phyloP scores from a whole-genome alignment of 2,113 vertebrate species.

The Carollia perspicillata region DNA sequence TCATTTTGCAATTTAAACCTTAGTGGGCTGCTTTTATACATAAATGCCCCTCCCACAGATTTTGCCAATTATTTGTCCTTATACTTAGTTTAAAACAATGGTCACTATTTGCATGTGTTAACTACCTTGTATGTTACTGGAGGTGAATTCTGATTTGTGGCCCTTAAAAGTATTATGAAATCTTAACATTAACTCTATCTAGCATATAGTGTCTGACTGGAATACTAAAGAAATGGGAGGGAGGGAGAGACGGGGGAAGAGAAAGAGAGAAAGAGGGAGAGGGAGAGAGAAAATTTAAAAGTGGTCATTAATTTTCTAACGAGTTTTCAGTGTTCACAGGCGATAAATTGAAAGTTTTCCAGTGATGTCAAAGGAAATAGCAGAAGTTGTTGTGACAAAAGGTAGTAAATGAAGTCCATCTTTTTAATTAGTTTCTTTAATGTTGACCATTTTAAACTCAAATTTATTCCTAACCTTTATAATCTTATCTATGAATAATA shows the following conservation, averaged over 20 bases:
- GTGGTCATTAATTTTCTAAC: not conserved
- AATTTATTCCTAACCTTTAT: not conserved
- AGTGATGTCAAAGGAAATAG: conserved; percentile 17
- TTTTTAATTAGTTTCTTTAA: not conserved
- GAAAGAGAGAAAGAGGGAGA: not conserved
- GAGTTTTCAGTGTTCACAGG: not conserved
- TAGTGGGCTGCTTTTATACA: not conserved
- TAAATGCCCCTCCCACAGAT: not conserved
- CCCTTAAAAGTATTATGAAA: accelerated
- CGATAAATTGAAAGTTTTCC: conserved; percentile 5
- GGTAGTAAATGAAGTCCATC: not conserved
- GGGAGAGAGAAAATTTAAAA: not conserved
- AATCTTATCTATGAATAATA: not conserved
- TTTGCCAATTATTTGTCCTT: not conserved
- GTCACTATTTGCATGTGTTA: not conserved
- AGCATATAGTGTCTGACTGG: not conserved
- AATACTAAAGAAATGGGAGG: not conserved
- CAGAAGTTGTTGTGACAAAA: not conserved
- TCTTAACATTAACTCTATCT: not conserved
- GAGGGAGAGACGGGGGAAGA: no score
- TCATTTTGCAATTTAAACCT: not conserved
- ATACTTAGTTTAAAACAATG: not conserved
- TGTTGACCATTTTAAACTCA: not conserved
- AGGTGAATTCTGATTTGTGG: not conserved
- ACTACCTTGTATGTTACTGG: not conserved